These are phyloP conservation scores for Morpho deidamia DNA, from an alignment of 2,888 invertebrate species.

Conservation along the genomic window DNA sequence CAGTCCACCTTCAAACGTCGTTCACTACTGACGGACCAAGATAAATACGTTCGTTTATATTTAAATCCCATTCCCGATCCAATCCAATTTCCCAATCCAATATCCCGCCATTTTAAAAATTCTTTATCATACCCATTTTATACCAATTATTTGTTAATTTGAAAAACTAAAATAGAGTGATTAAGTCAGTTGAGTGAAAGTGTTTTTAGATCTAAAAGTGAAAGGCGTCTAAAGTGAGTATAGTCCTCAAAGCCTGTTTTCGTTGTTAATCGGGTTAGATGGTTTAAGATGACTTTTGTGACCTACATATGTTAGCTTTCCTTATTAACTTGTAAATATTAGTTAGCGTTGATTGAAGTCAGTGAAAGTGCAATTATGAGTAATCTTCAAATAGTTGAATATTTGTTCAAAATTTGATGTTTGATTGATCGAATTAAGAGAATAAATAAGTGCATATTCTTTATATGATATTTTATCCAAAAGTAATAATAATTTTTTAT, in stretches of 20 bases:
- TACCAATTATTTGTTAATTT: background rate
- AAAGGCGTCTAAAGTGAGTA: slow-evolving; percentile 57
- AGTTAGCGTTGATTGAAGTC: too few species aligned
- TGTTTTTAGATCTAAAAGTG: slow-evolving; percentile 62
- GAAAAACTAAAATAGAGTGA: slow-evolving; percentile 6
- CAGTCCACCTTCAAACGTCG: slow-evolving; percentile 48
- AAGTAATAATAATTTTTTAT: too few species aligned
- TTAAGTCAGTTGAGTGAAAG: slow-evolving; percentile 54
- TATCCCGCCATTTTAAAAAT: background rate
- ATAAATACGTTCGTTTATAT: slow-evolving; percentile 28
- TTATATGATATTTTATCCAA: too few species aligned
- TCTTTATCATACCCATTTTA: slow-evolving; percentile 1
- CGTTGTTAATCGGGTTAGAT: slow-evolving; percentile 41
- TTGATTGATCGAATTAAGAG: too few species aligned
- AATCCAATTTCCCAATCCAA: slow-evolving; percentile 16
- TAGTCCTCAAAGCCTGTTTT: slow-evolving; percentile 43
- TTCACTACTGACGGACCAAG: slow-evolving; percentile 34
- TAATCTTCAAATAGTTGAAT: too few species aligned
- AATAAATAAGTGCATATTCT: too few species aligned
- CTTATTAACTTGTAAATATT: background rate
- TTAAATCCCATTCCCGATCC: slow-evolving; percentile 29
- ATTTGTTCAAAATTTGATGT: too few species aligned
- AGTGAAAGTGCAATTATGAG: too few species aligned
- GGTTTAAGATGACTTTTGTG: slow-evolving; percentile 36
- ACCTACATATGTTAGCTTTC: slow-evolving; percentile 33